Base-by-base conservation (phyloP, 2,113 vertebrate genomes). In the Paracanthobrama guichenoti region DNA sequence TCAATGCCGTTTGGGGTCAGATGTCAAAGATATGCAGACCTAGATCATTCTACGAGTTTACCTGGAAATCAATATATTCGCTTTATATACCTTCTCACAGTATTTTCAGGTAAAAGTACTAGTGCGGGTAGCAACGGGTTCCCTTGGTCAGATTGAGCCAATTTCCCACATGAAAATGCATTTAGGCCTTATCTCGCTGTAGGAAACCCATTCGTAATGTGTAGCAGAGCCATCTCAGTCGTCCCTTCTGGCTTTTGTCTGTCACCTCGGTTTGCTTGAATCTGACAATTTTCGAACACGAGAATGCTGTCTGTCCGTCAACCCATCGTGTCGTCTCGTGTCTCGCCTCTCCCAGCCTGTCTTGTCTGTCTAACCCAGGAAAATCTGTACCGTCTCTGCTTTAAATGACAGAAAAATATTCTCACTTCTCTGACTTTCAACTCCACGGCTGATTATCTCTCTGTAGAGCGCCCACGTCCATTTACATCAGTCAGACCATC, bases 391-490 rank as follows among this genome's bases (percentile, higher is more conserved):
- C 1, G n/a, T 18, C 13, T 50, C 46, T 74, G n/a, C 26, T 74
- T 44, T 14, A 44, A 78, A 79, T 31, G 9, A 64, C 59, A 18
- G 24, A 79, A 62, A 12, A 64, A 79, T 60, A 64, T 12, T 79
- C 57, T 26, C 35, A 26, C 42, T 46, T 64, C 4, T 60, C 22
- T 13, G 76, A 12, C n/a, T 76, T 76, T 20, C 48, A 75, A 83
- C 24, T 86, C 57, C 1, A 8, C 53, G 20, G 55, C 48, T 0
- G 81, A 87, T 69, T 55, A 35, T 80, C 66, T 85, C 79, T 87
- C 62, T 35, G 26, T 48, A 28, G 77, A 3, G 59, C 26, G 24
- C 73, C 24, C 73, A 53, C 42, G 60, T 80, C 60, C 60, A 50
- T 50, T 80, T 26, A 3, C 42, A 80, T 80, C 78, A 67, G 60